These are phyloP conservation scores for Tychaedon coryphoeus DNA, from an alignment of 2,113 vertebrate species.

Conservation along the genomic window DNA sequence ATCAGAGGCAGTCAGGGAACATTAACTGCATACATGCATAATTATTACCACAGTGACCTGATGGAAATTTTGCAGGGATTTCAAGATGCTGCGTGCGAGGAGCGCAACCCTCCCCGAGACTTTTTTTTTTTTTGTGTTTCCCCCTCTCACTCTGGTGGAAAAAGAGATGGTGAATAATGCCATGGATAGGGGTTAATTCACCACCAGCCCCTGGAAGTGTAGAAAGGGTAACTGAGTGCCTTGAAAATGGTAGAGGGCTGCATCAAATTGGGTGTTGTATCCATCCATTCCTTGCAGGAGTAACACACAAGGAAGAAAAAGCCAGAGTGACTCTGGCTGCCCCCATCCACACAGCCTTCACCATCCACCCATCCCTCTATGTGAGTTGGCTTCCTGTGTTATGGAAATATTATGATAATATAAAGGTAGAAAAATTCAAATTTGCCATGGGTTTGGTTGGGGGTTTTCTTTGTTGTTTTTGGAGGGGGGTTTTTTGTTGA, in stretches of 20 bases:
- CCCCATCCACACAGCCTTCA: background rate
- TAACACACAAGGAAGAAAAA: background rate
- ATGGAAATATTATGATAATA: background rate
- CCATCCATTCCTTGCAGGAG: background rate
- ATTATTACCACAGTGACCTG: slow-evolving; percentile 48
- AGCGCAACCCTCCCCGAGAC: background rate
- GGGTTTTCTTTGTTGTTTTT: background rate
- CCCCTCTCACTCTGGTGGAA: background rate
- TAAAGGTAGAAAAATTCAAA: background rate
- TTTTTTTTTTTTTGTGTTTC: background rate
- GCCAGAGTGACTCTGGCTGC: background rate
- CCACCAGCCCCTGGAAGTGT: background rate
- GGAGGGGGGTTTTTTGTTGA: no score
- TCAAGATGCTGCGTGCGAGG: background rate
- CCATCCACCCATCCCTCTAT: background rate
- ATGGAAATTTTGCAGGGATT: slow-evolving; percentile 44
- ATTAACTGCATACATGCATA: slow-evolving; percentile 58
- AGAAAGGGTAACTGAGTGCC: background rate
- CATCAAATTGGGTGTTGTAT: background rate
- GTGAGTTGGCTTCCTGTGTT: background rate
- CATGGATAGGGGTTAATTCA: background rate
- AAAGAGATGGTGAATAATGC: background rate
- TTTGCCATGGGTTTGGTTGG: background rate
- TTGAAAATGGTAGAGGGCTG: background rate
- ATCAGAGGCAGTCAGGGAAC: slow-evolving; percentile 51